Evolutionary conservation across 2,888 invertebrate genomes (phyloP).

Genomic region (Orthosia gothica): DNA sequence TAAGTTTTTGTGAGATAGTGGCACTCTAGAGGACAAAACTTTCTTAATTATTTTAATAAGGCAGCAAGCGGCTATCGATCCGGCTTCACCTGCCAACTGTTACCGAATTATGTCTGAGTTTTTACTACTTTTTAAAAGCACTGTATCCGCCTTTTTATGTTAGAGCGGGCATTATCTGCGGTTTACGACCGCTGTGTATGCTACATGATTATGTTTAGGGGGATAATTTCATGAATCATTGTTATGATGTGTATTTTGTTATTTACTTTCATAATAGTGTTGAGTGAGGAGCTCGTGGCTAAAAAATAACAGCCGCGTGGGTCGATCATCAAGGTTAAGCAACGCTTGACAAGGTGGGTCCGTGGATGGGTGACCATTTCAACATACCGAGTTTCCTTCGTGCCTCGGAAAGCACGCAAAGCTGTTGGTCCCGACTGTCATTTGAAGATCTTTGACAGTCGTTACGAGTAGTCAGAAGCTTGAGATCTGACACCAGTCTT

Average conservation of each 20-base stretch:
- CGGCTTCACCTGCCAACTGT: constrained; percentile 84
- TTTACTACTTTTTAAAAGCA: constrained; percentile 89
- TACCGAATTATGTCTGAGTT: constrained; percentile 82
- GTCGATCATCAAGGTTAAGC: no score
- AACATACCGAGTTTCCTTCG: no score
- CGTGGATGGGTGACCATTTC: no score
- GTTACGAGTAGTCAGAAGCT: no score
- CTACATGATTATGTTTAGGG: constrained; percentile 67
- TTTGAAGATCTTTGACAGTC: no score
- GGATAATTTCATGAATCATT: constrained; percentile 53
- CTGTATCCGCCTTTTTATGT: constrained; percentile 76
- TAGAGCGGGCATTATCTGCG: constrained; percentile 74
- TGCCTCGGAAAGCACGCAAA: no score
- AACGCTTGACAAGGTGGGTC: no score
- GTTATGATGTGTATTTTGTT: not conserved
- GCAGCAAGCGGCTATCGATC: constrained; percentile 76
- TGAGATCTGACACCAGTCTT: no score
- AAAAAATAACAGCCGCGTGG: no score
- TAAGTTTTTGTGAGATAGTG: no score
- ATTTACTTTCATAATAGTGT: not conserved
- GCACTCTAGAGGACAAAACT: constrained; percentile 55
- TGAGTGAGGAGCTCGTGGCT: no score
- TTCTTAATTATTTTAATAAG: constrained; percentile 81
- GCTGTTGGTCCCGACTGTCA: no score
- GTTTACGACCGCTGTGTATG: constrained; percentile 73